Evolutionary conservation across 2,797 vertebrate genomes (phyloP).

Genomic region (Cirrhinus molitorella): DNA sequence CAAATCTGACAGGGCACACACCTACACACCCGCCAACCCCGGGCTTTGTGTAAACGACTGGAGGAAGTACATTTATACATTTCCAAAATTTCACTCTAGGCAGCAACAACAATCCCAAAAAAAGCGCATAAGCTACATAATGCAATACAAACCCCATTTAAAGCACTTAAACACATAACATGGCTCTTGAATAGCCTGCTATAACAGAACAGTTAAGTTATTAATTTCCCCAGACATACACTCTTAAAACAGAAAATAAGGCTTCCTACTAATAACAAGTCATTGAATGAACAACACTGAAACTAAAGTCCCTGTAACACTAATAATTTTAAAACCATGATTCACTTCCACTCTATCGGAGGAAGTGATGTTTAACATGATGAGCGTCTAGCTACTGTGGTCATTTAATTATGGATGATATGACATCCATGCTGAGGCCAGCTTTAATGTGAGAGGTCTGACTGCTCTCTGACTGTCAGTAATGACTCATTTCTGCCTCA

Average conservation of each 20-base stretch:
- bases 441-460: background rate
- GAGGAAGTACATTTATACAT: conserved; percentile 13
- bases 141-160: conserved; percentile 6
- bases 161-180: background rate
- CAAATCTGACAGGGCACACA: conserved; percentile 6
- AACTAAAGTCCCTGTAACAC: background rate
- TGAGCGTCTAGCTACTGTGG: background rate
- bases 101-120: conserved; percentile 5
- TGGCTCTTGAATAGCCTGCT: background rate
- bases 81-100: background rate
- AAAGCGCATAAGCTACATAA: background rate
- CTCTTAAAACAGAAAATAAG: conserved; percentile 40
- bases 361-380: conserved; percentile 25
- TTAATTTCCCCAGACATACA: conserved; percentile 36
- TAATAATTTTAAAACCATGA: background rate
- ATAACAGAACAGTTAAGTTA: conserved; percentile 18
- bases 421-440: conserved; percentile 33
- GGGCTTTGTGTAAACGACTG: background rate
- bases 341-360: conserved; percentile 14
- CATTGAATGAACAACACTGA: background rate
- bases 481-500: conserved; percentile 41
- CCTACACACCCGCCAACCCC: background rate
- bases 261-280: background rate
- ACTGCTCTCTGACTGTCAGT: conserved; percentile 26
- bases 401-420: conserved; percentile 6